These are phyloP conservation scores for Apostichopus californicus DNA, from an alignment of 35 echinoderm and acorn worm species.

Conservation along the genomic window DNA sequence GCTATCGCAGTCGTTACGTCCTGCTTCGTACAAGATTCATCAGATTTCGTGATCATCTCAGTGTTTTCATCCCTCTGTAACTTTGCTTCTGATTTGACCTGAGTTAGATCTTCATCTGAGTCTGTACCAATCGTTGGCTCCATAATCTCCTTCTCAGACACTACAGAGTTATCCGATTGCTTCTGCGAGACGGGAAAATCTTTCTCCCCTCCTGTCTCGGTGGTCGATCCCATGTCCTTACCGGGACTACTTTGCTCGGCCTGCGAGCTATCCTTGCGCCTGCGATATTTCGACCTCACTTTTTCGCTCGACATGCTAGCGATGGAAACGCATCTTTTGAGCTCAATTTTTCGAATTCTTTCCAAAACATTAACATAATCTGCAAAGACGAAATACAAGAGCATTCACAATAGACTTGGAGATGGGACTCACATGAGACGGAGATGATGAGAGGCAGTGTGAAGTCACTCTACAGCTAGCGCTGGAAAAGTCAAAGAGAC, in stretches of 20 bases:
- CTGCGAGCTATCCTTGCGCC: slow-evolving; percentile 31
- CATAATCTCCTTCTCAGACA: neutral
- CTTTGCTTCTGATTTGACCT: neutral
- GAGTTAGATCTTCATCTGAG: neutral
- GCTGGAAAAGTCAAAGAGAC: neutral
- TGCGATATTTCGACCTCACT: slow-evolving; percentile 31
- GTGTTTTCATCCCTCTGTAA: neutral
- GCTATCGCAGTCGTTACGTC: too few relatives aligned
- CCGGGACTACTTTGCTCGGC: neutral
- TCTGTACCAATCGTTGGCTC: neutral
- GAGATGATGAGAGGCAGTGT: slow-evolving; percentile 1
- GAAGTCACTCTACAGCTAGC: neutral
- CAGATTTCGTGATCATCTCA: too few relatives aligned
- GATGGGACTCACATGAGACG: slow-evolving; percentile 8
- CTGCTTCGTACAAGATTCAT: too few relatives aligned
- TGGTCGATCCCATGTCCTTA: neutral
- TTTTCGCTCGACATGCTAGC: slow-evolving; percentile 85
- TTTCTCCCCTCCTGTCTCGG: neutral
- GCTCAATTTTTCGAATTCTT: slow-evolving; percentile 64
- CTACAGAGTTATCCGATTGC: neutral
- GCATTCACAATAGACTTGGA: slow-evolving; percentile 1
- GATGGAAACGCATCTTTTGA: slow-evolving; percentile 74
- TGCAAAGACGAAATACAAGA: slow-evolving; percentile 1
- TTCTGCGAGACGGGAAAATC: neutral
- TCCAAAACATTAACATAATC: slow-evolving; percentile 63